These are phyloP conservation scores for Tetragonula clypearis DNA, from an alignment of 1,140 invertebrate species.

Conservation along the genomic window DNA sequence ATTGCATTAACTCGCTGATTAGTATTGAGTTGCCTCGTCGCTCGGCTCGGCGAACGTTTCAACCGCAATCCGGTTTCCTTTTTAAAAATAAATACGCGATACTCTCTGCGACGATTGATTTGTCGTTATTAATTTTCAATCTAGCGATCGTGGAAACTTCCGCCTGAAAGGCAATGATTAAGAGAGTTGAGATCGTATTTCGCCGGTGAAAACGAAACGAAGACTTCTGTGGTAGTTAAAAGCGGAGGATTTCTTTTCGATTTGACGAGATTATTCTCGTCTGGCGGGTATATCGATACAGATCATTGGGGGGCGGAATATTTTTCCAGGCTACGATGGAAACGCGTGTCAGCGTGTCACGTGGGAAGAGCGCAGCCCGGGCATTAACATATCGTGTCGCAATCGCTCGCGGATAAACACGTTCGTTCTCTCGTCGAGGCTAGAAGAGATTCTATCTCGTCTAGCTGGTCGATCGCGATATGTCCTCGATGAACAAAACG, in stretches of 20 bases:
- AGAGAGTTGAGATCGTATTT: too few relatives aligned
- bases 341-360: conserved; percentile 58
- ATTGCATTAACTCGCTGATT: background rate
- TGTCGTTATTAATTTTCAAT: too few relatives aligned
- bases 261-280: background rate
- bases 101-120: too few relatives aligned
- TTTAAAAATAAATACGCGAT: too few relatives aligned
- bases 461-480: conserved; percentile 55
- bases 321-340: conserved; percentile 56
- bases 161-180: too few relatives aligned
- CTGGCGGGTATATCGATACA: conserved; percentile 1
- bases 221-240: background rate
- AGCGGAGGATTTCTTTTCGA: background rate
- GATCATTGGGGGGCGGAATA: conserved; percentile 35
- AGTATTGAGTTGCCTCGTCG: too few relatives aligned
- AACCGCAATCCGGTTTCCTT: too few relatives aligned
- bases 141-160: too few relatives aligned
- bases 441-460: conserved; percentile 64
- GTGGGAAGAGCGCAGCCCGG: conserved; percentile 60
- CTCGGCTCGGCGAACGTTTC: too few relatives aligned
- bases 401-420: conserved; percentile 67
- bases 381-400: conserved; percentile 66
- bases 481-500: conserved; percentile 49
- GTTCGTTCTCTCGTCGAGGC: conserved; percentile 54
- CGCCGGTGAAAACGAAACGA: too few relatives aligned